Evolutionary conservation across 2,797 vertebrate species (phyloP), one percentile per base, ranked within the genome.

Genomic region (Nannoperca australis): DNA sequence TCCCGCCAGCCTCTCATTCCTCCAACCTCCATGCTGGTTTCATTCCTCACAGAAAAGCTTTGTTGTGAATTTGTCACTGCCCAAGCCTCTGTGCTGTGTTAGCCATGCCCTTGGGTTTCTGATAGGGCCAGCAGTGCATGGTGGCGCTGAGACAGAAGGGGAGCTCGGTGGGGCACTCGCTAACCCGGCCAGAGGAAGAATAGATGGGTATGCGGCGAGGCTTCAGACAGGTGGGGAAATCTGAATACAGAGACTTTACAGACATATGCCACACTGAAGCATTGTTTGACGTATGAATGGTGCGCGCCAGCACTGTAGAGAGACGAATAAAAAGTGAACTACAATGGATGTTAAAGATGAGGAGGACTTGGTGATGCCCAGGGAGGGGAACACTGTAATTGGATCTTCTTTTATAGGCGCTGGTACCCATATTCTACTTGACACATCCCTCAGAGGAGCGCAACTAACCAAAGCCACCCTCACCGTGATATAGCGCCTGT

Each of bases 41-140:
- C 85, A 88, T 90, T 86, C 83, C 81, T 90, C 82, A 82, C 77
- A 82, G 83, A 70, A 83, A 87, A 55, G 70, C 83, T 89, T 89
- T 89, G 89, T 90, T 89, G 90, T 89, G 87, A 89, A 90, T 91
- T 83, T 87, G 85, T 92, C 88, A 88, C 81, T 45, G 85, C 75
- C 32, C 2, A 18, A 59, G 70, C 71, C 67, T 58, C 73, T 20
- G 54, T 53, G 80, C 83, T 38, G 82, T 17, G 84, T 72, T 83
- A 81, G 84, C 86, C 62, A 15, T 83, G 85, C 86, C 91, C 87
- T 88, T 85, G 86, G 89, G 78, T 81, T 86, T 65, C 72, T 64
- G 85, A 90, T 73, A 76, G 76, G 83, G 80, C 78, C 70, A 24
- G 63, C 38, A 3, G 88, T 55, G 83, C 76, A 60, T 5, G 66